phyloP scores from a whole-genome alignment of 1,140 invertebrate species.

The Drosophila baimaii region DNA sequence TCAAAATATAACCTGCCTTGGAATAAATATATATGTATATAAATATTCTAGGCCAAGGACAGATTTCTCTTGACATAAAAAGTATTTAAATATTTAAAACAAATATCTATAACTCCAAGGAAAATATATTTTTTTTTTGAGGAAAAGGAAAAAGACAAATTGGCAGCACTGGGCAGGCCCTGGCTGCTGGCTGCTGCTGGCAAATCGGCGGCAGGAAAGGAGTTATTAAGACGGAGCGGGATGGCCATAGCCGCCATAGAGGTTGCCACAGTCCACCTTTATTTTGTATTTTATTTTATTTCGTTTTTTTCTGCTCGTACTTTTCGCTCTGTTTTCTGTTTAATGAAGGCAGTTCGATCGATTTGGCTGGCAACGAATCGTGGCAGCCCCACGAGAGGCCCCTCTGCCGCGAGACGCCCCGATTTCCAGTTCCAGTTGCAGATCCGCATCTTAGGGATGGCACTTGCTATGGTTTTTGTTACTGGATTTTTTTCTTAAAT shows the following conservation, averaged over 20 bases:
- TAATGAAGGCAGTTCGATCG: conserved; percentile 82
- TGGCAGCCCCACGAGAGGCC: conserved; percentile 33
- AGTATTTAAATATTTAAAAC: too few relatives aligned
- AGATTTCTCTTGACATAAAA: too few relatives aligned
- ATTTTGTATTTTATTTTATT: conserved; percentile 1
- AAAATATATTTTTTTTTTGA: too few relatives aligned
- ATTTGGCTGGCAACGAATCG: conserved; percentile 74
- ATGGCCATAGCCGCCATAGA: conserved; percentile 27
- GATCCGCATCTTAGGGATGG: conserved; percentile 10
- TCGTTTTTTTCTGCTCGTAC: conserved; percentile 6
- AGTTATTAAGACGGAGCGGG: conserved; percentile 67
- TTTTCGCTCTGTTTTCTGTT: conserved; percentile 53
- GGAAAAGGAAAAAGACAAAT: background rate
- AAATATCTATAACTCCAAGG: too few relatives aligned
- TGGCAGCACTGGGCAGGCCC: background rate
- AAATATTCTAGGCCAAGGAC: too few relatives aligned
- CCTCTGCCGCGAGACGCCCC: conserved; percentile 2
- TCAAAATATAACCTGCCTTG: too few relatives aligned
- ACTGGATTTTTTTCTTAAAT: background rate
- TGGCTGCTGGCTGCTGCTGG: conserved; percentile 36
- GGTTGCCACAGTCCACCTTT: conserved; percentile 24
- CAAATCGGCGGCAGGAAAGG: conserved; percentile 79
- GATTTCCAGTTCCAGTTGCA: conserved; percentile 45
- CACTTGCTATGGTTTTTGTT: background rate
- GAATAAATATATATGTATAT: too few relatives aligned